A percentile compares a stretch with the other conserved stretches of the same genome.
Conservation (phyloP, 2,113 vertebrate genomes). For the Muntiacus muntjak region DNA sequence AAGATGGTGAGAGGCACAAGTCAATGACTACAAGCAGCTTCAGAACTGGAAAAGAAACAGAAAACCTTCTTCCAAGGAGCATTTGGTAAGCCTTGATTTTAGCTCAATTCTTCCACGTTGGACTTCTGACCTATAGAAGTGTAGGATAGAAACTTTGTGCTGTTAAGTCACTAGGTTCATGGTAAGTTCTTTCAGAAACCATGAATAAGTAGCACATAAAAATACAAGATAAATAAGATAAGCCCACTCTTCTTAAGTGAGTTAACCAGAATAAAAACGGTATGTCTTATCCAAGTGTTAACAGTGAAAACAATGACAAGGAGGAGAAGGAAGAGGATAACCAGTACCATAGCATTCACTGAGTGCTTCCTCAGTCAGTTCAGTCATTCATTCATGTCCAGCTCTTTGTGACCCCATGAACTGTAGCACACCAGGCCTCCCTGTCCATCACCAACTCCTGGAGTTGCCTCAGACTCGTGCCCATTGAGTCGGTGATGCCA, state of each 20-base stretch:
- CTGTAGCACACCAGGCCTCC: neutral
- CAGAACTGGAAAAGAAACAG: neutral
- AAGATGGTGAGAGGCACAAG: neutral
- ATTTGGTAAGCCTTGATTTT: neutral
- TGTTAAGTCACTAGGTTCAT: neutral
- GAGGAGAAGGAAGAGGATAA: neutral
- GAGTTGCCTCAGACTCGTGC: neutral
- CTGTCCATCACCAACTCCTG: neutral
- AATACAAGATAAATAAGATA: neutral
- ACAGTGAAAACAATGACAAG: neutral
- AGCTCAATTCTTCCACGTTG: neutral
- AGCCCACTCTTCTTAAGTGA: neutral
- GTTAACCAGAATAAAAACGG: neutral
- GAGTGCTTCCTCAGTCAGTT: neutral
- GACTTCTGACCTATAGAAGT: neutral
- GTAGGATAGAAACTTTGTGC: neutral
- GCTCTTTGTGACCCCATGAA: neutral
- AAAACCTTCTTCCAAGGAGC: neutral
- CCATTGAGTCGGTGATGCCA: neutral
- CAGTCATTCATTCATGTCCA: neutral
- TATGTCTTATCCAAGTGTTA: neutral
- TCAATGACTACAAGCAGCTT: neutral
- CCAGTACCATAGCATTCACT: neutral
- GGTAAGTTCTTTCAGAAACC: neutral
- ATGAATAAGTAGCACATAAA: neutral